Evolutionary conservation across 2,888 invertebrate species (phyloP), one percentile per base, ranked within the genome.

Genomic region (Empis stercorea): DNA sequence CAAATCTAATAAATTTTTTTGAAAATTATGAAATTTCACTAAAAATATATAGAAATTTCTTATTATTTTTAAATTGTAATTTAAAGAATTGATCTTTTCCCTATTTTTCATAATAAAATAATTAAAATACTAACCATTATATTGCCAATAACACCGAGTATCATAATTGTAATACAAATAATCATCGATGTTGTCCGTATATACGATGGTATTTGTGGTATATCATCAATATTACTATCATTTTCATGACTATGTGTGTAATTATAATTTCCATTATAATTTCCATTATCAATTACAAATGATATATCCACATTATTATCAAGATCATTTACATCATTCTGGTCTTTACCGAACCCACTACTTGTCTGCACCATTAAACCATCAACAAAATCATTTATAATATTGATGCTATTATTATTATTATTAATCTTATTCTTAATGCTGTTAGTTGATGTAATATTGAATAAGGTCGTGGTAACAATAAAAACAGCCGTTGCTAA

Each of bases 141-240:
- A 64, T 95, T 95, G 17, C 94, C 94, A 54, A 91, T 79, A 52
- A 92, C 86, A 34, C 94, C 94, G 56, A 93, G 73, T 61, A 87
- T 78, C 80, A 94, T 86, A 57, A 94, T 87, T 55, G 84, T 74
- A 60, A 87, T 82, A 69, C 92, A 93, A 59, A 91, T 81, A 20
- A 86, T 76, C 78, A 92, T 91, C 10, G 92, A 91, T 2, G 87
- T 86, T 46, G 84, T 82, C 56, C 87, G 79, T 66, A 93, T 87
- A 73, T 93, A 92, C 61, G 80, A 75, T 55, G 92, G 91, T 61
- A 91, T 78, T 59, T 78, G 75, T 51, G 76, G 75, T 54, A 67
- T 54, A 46, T 57, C 56, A 46, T 44, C 45, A 38, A 44, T 45
- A 48, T 43, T 44, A 45, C 43, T 43, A 32, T 43, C 36, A 45